phyloP scores from a whole-genome alignment of 1,140 invertebrate species.

The Spodoptera litura region DNA sequence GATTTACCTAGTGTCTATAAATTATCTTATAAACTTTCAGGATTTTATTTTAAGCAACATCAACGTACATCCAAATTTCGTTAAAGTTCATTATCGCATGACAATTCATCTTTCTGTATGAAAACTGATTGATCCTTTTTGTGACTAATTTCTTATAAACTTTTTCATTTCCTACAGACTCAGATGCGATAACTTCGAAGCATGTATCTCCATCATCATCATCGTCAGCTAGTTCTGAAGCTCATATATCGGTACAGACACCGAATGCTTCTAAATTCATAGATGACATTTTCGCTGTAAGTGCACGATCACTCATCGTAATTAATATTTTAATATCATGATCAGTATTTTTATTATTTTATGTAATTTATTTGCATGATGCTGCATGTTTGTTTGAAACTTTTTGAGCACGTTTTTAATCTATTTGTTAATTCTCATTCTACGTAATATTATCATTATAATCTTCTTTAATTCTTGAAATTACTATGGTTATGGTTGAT shows the following conservation, averaged over 20 bases:
- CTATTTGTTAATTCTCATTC: too few species aligned
- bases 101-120: neutral
- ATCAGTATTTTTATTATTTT: neutral
- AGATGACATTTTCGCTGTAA: constrained; percentile 80
- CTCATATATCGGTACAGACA: constrained; percentile 74
- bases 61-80: neutral
- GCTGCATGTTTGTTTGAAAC: neutral
- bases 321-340: neutral
- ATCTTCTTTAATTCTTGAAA: too few species aligned
- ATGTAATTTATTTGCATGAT: neutral
- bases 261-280: constrained; percentile 74
- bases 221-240: constrained; percentile 65
- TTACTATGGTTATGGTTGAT: too few species aligned
- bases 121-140: neutral
- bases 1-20: neutral
- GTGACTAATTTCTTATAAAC: constrained; percentile 8
- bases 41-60: neutral
- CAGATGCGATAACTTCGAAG: constrained; percentile 68
- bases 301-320: constrained; percentile 63
- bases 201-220: constrained; percentile 66
- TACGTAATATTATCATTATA: too few species aligned
- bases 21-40: neutral
- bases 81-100: neutral
- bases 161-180: constrained; percentile 60
- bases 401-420: too few species aligned